A percentile compares a stretch with the other conserved stretches of the same genome.
Conservation (phyloP, 1,140 invertebrate genomes). For the Bombyx mori region DNA sequence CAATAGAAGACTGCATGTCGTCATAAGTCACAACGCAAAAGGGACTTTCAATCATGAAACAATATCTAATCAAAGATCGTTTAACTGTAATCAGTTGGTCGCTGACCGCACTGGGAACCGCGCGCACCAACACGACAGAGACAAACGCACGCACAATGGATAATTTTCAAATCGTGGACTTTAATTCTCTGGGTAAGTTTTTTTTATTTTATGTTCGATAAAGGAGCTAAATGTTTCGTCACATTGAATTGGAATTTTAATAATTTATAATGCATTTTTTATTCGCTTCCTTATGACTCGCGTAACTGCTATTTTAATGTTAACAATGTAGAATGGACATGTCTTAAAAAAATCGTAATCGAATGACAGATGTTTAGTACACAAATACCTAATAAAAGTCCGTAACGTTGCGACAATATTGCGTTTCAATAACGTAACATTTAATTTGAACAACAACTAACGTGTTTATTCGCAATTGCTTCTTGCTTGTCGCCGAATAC, state of each 20-base stretch:
- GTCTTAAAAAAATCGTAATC: not conserved
- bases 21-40: conserved; percentile 64
- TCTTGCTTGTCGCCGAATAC: no score
- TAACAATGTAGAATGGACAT: not conserved
- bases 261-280: not conserved
- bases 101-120: conserved; percentile 32
- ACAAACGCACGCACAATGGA: conserved; percentile 35
- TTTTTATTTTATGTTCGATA: conserved; percentile 7
- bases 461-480: no score
- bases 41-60: conserved; percentile 78
- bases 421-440: no score
- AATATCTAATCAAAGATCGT: conserved; percentile 39
- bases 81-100: conserved; percentile 47
- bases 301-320: no score
- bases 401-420: no score
- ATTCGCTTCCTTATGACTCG: not conserved
- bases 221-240: not conserved
- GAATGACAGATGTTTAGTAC: not conserved
- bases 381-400: not conserved
- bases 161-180: conserved; percentile 48
- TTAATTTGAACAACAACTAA: no score
- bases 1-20: no score
- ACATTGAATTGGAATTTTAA: not conserved
- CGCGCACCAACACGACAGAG: conserved; percentile 21
- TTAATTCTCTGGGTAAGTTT: conserved; percentile 50